Percentiles rank a stretch among this genome's conserved stretches.
Evolutionary conservation across 2,797 vertebrate genomes (phyloP).

Genomic region (Pteropus rufus): DNA sequence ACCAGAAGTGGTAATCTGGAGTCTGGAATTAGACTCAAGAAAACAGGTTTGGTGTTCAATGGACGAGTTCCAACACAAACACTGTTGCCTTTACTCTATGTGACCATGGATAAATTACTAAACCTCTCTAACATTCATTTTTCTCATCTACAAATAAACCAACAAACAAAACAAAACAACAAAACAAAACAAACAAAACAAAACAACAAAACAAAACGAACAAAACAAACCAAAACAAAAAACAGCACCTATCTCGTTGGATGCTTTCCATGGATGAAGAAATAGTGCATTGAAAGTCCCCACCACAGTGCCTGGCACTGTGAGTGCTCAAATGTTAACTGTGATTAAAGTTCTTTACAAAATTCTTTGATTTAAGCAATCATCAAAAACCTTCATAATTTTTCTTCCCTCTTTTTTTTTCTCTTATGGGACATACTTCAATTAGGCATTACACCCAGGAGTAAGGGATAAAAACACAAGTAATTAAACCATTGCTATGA

Average conservation of each 20-base stretch:
- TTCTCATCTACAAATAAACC: neutral
- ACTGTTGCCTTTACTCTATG: neutral
- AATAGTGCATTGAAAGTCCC: neutral
- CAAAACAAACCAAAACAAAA: too few relatives aligned
- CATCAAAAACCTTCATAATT: constrained; percentile 16
- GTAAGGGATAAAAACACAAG: constrained; percentile 21
- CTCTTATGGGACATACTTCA: constrained; percentile 21
- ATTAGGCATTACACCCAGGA: neutral
- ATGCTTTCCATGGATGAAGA: neutral
- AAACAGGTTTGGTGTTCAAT: neutral
- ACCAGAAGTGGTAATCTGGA: neutral
- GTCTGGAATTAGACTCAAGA: neutral
- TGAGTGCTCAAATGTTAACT: neutral
- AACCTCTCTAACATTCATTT: neutral
- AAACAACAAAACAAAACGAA: too few relatives aligned
- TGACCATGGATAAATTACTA: neutral
- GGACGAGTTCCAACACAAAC: neutral
- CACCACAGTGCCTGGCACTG: neutral
- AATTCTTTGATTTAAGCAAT: constrained; percentile 35
- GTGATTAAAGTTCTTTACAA: constrained; percentile 15
- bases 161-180: too few relatives aligned
- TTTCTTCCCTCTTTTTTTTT: constrained; percentile 24
- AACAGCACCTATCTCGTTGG: neutral
- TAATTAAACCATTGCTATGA: constrained; percentile 44
- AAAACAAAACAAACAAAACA: too few relatives aligned